Evolutionary conservation across 2,888 invertebrate genomes (phyloP).

Genomic region (Byasa hedistus): DNA sequence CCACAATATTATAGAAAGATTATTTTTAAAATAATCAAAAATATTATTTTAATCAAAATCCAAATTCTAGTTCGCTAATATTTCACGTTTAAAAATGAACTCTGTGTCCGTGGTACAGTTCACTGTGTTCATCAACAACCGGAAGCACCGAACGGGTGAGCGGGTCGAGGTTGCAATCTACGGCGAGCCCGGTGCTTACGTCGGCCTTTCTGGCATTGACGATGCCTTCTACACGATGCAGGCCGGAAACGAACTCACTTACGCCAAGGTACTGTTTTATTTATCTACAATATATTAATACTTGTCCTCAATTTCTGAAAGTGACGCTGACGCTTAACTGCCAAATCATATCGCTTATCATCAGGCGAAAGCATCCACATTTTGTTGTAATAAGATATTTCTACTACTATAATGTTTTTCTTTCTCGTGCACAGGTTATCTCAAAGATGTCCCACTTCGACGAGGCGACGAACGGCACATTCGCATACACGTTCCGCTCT

Average conservation of each 20-base stretch:
- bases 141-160: constrained; percentile 95
- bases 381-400: no score
- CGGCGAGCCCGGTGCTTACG: constrained; percentile 96
- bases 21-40: no score
- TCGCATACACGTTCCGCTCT: constrained; percentile 90
- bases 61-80: no score
- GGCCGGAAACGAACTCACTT: constrained; percentile 93
- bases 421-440: constrained; percentile 78
- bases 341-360: no score
- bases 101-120: constrained; percentile 73
- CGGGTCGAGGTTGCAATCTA: constrained; percentile 95
- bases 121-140: constrained; percentile 92
- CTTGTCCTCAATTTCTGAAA: no score
- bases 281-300: no score
- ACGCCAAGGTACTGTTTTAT: constrained; percentile 83
- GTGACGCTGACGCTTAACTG: no score
- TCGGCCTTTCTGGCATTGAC: constrained; percentile 94
- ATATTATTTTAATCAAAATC: no score
- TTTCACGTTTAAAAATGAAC: no score
- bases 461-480: constrained; percentile 91
- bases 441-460: constrained; percentile 93
- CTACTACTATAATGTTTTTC: no score
- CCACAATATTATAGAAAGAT: no score
- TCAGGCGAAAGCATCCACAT: no score
- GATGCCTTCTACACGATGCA: constrained; percentile 95